Conservation (phyloP, 2,888 invertebrate genomes). For the Rhynchonema sp. region DNA sequence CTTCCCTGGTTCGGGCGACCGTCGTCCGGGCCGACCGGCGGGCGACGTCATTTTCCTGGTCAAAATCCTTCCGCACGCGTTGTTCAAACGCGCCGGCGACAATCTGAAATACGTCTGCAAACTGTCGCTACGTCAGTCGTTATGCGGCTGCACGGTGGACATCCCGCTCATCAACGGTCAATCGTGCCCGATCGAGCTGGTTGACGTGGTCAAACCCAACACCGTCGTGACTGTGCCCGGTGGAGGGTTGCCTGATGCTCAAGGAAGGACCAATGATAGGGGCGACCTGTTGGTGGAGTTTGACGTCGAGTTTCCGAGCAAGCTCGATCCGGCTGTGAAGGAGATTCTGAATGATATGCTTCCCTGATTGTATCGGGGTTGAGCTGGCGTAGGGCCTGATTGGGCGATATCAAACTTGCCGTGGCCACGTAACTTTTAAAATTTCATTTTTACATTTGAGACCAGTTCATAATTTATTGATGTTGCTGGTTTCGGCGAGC, state of each 20-base stretch:
- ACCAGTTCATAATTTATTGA: no score
- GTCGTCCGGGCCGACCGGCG: not conserved
- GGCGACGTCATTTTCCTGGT: not conserved
- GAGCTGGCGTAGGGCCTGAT: no score
- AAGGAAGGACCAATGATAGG: not conserved
- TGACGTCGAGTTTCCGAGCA: not conserved
- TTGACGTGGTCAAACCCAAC: not conserved
- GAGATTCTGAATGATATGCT: not conserved
- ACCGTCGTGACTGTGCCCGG: not conserved
- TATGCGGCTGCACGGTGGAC: not conserved
- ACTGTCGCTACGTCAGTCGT: not conserved
- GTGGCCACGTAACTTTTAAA: no score
- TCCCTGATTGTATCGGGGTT: no score
- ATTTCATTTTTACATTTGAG: no score
- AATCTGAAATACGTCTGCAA: not conserved
- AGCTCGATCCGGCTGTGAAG: not conserved
- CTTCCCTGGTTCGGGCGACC: not conserved
- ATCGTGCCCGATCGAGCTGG: not conserved
- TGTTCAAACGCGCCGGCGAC: not conserved
- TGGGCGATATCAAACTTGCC: no score
- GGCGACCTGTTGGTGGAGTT: not conserved
- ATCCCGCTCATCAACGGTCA: not conserved
- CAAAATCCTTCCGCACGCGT: not conserved
- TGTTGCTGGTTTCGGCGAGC: no score
- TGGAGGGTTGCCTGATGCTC: not conserved